Percentiles rank a stretch among this genome's conserved stretches.
These are phyloP conservation scores for Heliconius hewitsoni DNA, from an alignment of 1,140 invertebrate species.

Conservation along the genomic window DNA sequence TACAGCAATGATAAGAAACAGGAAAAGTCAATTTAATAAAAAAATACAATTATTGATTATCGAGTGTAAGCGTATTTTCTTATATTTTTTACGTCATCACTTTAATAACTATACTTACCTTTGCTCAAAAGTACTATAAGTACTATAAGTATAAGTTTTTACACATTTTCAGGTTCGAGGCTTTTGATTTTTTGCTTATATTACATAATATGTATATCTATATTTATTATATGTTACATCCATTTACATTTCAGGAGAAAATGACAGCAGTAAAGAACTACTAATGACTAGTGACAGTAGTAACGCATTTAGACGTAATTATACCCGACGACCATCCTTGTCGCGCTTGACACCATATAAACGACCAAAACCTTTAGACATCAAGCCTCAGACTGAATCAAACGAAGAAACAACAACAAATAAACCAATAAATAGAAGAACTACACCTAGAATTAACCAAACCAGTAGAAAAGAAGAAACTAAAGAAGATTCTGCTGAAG, in stretches of 20 bases:
- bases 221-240: not conserved
- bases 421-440: not conserved
- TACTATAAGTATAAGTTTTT: too few species aligned
- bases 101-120: too few species aligned
- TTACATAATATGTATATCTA: too few species aligned
- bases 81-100: too few species aligned
- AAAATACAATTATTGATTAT: too few species aligned
- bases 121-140: too few species aligned
- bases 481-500: slow-evolving; percentile 32
- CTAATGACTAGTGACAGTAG: slow-evolving; percentile 70
- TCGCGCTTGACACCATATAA: slow-evolving; percentile 64
- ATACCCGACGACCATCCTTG: slow-evolving; percentile 61
- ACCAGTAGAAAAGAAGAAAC: not conserved
- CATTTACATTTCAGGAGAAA: slow-evolving; percentile 37
- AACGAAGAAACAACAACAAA: slow-evolving; percentile 1
- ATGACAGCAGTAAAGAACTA: slow-evolving; percentile 69
- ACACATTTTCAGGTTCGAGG: too few species aligned
- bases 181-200: too few species aligned
- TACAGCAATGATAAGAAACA: not conserved
- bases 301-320: slow-evolving; percentile 63
- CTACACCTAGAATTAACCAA: not conserved
- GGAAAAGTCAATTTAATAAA: not conserved
- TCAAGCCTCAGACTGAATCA: slow-evolving; percentile 17
- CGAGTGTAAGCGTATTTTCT: too few species aligned
- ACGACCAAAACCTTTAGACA: slow-evolving; percentile 44